These are phyloP conservation scores for Carterocephalus palaemon DNA, from an alignment of 2,888 invertebrate genomes.

Conservation along the genomic window DNA sequence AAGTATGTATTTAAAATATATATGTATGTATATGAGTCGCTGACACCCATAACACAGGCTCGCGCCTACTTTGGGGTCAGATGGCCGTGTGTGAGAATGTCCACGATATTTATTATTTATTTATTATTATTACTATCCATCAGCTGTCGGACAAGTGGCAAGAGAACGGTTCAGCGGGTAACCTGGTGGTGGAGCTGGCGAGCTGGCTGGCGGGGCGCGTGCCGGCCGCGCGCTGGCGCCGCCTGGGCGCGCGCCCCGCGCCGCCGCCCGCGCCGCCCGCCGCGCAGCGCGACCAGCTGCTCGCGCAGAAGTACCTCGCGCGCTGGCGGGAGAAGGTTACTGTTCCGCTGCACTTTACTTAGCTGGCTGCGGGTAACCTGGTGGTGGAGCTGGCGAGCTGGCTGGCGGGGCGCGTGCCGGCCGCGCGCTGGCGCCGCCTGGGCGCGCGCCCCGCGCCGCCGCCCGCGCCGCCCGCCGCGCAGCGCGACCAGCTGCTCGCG, in stretches of 20 bases:
- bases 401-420: constrained; percentile 65
- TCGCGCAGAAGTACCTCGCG: constrained; percentile 63
- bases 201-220: constrained; percentile 73
- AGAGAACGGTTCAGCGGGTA: constrained; percentile 34
- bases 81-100: too few relatives aligned
- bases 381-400: constrained; percentile 77
- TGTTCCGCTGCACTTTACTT: too few relatives aligned
- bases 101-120: too few relatives aligned
- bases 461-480: constrained; percentile 28
- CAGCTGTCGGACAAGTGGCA: constrained; percentile 2
- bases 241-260: constrained; percentile 41
- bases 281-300: constrained; percentile 48
- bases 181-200: constrained; percentile 73
- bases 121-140: too few relatives aligned
- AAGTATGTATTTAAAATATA: too few relatives aligned
- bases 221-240: constrained; percentile 62
- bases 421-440: constrained; percentile 62
- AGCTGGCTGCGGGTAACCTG: constrained; percentile 53
- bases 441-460: constrained; percentile 36
- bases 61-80: too few relatives aligned
- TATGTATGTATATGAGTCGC: too few relatives aligned
- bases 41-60: too few relatives aligned
- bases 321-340: constrained; percentile 65
- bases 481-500: constrained; percentile 56
- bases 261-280: constrained; percentile 33